Percentiles rank a stretch among this genome's conserved stretches.
Evolutionary conservation across 2,113 vertebrate genomes (phyloP).

Genomic region (Melanerpes formicivorus): DNA sequence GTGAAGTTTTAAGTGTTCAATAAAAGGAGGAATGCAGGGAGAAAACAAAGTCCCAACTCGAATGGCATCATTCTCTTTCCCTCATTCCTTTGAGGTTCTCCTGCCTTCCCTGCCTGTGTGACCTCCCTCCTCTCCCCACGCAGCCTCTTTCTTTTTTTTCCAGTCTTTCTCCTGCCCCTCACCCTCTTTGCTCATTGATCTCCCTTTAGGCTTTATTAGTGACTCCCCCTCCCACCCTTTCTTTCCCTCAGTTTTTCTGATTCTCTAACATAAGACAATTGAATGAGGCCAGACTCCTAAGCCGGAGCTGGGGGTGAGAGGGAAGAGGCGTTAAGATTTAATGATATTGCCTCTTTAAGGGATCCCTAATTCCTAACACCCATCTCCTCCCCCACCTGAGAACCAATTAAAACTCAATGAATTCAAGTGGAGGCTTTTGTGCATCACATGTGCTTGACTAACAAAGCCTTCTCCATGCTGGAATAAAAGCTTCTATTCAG

Average conservation of each 20-base stretch:
- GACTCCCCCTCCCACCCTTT: constrained; percentile 45
- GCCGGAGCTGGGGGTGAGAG: constrained; percentile 35
- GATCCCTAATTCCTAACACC: constrained; percentile 77
- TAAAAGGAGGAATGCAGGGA: constrained; percentile 54
- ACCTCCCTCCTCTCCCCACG: constrained; percentile 25
- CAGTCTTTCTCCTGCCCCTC: constrained; percentile 27
- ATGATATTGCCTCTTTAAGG: constrained; percentile 79
- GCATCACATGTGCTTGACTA: constrained; percentile 81
- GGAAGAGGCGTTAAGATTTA: constrained; percentile 65
- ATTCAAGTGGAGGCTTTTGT: constrained; percentile 86
- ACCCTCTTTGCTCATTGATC: constrained; percentile 60
- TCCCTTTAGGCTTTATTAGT: constrained; percentile 32
- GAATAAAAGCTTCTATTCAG: constrained; percentile 86
- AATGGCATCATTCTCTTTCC: constrained; percentile 40
- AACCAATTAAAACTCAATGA: constrained; percentile 86
- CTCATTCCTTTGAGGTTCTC: constrained; percentile 3
- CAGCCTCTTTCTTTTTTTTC: constrained; percentile 21
- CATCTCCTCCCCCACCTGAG: constrained; percentile 86
- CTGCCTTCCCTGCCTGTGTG: constrained; percentile 9
- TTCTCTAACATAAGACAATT: constrained; percentile 54
- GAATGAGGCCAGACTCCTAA: constrained; percentile 55
- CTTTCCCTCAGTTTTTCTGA: constrained; percentile 52
- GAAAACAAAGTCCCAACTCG: not conserved
- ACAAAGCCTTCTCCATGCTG: constrained; percentile 81
- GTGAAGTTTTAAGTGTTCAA: constrained; percentile 51